Percentiles rank a stretch among this genome's conserved stretches.
These are phyloP conservation scores for Tipula lateralis DNA, from an alignment of 2,888 invertebrate species.

Conservation along the genomic window DNA sequence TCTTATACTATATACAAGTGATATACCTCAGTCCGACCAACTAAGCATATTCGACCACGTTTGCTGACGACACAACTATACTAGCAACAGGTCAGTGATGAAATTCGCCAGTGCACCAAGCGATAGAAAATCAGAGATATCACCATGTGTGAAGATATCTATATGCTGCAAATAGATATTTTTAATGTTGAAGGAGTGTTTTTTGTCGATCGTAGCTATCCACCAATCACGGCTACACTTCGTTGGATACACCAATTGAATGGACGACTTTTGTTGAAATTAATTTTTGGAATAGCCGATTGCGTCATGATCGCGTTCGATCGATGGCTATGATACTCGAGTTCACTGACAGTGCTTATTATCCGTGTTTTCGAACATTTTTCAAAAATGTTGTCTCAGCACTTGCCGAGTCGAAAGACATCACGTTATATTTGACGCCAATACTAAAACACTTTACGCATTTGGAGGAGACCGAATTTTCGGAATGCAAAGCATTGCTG, in stretches of 20 bases:
- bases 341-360: slow-evolving; percentile 87
- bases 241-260: slow-evolving; percentile 78
- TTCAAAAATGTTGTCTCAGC: slow-evolving; percentile 86
- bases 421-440: slow-evolving; percentile 79
- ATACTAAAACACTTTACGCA: slow-evolving; percentile 73
- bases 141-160: slow-evolving; percentile 62
- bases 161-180: slow-evolving; percentile 59
- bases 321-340: slow-evolving; percentile 86
- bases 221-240: slow-evolving; percentile 78
- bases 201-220: slow-evolving; percentile 69
- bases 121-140: too few species aligned
- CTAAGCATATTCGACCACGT: too few species aligned
- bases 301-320: slow-evolving; percentile 71
- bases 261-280: slow-evolving; percentile 69
- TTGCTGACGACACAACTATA: too few species aligned
- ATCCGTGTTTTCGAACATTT: slow-evolving; percentile 81
- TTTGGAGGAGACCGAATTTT: slow-evolving; percentile 78
- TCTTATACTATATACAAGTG: too few species aligned
- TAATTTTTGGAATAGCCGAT: slow-evolving; percentile 77
- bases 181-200: slow-evolving; percentile 57
- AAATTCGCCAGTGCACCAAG: too few species aligned
- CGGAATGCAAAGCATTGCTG: slow-evolving; percentile 72
- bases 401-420: slow-evolving; percentile 86
- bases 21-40: too few species aligned
- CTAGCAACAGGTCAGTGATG: too few species aligned